These are phyloP conservation scores for Euthynnus affinis DNA, from an alignment of 2,797 vertebrate species.

Conservation along the genomic window DNA sequence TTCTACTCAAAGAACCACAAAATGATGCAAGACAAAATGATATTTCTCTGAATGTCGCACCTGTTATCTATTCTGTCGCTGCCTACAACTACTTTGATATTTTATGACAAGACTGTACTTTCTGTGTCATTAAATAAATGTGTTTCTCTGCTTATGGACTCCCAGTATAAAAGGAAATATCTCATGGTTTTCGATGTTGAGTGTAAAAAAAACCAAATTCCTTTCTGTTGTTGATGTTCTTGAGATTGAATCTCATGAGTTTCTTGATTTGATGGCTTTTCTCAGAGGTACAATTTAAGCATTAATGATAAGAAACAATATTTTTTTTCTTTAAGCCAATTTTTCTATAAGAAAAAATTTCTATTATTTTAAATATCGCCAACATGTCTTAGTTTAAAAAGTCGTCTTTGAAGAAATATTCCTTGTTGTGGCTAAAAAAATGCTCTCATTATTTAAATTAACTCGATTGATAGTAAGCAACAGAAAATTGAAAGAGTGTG, in stretches of 20 bases:
- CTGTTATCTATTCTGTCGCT: not conserved
- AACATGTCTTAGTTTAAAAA: no score
- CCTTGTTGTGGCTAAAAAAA: no score
- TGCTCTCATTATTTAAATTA: no score
- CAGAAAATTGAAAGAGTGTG: not conserved
- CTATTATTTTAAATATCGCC: not conserved
- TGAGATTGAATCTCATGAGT: not conserved
- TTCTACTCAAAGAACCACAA: constrained; percentile 48
- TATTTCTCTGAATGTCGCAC: constrained; percentile 24
- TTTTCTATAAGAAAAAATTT: no score
- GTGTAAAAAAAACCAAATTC: not conserved
- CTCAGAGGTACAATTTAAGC: not conserved
- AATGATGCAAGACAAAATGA: constrained; percentile 25
- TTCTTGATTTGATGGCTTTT: not conserved
- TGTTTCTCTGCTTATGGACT: not conserved
- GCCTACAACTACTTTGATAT: not conserved
- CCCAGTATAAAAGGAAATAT: not conserved
- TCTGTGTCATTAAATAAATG: not conserved
- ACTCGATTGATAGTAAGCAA: no score
- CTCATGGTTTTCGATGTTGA: not conserved
- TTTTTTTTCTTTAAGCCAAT: no score
- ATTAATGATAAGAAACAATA: no score
- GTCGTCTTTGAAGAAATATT: no score
- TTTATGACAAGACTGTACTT: not conserved
- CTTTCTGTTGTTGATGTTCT: not conserved